phyloP scores from a whole-genome alignment of 2,888 invertebrate species.

The Stomorhina lunata region DNA sequence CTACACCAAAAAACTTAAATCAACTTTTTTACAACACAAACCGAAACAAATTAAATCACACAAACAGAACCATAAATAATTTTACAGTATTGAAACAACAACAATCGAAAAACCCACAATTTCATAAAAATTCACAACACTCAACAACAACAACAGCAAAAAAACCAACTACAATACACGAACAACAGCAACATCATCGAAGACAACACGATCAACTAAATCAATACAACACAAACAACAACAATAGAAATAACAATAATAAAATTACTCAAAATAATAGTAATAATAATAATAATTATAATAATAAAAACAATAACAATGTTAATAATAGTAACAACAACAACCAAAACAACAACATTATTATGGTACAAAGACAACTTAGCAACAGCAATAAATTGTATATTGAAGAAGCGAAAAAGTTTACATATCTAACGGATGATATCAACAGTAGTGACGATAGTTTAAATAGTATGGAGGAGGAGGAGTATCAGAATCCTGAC shows the following conservation, averaged over 20 bases:
- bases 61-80: constrained; percentile 46
- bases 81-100: constrained; percentile 45
- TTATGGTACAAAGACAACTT: constrained; percentile 51
- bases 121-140: constrained; percentile 46
- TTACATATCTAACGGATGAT: constrained; percentile 65
- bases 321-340: constrained; percentile 49
- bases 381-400: constrained; percentile 63
- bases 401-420: constrained; percentile 52
- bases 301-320: constrained; percentile 43
- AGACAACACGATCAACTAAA: constrained; percentile 30
- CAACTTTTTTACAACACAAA: constrained; percentile 54
- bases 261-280: background rate
- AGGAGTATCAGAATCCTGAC: constrained; percentile 33
- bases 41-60: constrained; percentile 33
- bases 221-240: constrained; percentile 56
- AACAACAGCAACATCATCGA: constrained; percentile 25
- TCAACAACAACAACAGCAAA: constrained; percentile 39
- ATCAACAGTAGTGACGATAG: constrained; percentile 52
- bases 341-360: constrained; percentile 32
- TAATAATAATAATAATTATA: constrained; percentile 67
- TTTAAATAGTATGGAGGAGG: constrained; percentile 41
- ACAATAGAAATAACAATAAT: constrained; percentile 57
- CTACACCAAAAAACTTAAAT: constrained; percentile 45
- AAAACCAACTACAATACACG: constrained; percentile 16
- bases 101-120: constrained; percentile 46